phyloP scores from a whole-genome alignment of 2,888 invertebrate genomes.

The Chrysolina americana region DNA sequence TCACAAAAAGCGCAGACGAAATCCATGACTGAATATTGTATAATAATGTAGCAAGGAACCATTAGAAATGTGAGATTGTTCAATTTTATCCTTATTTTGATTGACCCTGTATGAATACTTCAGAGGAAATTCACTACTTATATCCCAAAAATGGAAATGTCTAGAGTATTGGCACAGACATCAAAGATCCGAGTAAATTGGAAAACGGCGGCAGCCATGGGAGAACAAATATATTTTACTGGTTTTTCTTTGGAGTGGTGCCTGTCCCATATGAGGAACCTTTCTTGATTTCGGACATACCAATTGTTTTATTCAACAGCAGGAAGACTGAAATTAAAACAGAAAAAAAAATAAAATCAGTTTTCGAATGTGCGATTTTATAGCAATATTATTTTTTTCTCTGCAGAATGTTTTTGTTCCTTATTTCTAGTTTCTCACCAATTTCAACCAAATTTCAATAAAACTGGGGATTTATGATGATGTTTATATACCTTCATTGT shows the following conservation, averaged over 20 bases:
- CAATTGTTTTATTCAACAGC: slow-evolving; percentile 84
- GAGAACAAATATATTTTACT: slow-evolving; percentile 51
- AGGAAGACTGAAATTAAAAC: slow-evolving; percentile 84
- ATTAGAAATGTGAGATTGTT: neutral
- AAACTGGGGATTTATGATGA: too few relatives aligned
- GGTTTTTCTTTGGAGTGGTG: slow-evolving; percentile 71
- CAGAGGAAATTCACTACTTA: neutral
- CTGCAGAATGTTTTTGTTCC: too few relatives aligned
- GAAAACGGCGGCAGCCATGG: slow-evolving; percentile 28
- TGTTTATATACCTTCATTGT: too few relatives aligned
- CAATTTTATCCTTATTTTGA: neutral
- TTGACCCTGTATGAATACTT: neutral
- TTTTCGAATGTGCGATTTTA: too few relatives aligned
- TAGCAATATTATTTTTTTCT: too few relatives aligned
- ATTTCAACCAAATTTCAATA: too few relatives aligned
- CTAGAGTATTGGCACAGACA: slow-evolving; percentile 50
- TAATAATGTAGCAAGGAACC: neutral
- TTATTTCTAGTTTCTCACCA: too few relatives aligned
- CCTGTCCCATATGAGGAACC: slow-evolving; percentile 85
- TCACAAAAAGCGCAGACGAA: neutral
- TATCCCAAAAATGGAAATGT: slow-evolving; percentile 31
- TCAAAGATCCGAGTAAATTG: slow-evolving; percentile 33
- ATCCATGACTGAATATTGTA: neutral
- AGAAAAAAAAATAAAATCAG: too few relatives aligned
- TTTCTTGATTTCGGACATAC: slow-evolving; percentile 88